A percentile compares a stretch with the other conserved stretches of the same genome.
Evolutionary conservation across 2,797 vertebrate genomes (phyloP).

Genomic region (Siniperca scherzeri): DNA sequence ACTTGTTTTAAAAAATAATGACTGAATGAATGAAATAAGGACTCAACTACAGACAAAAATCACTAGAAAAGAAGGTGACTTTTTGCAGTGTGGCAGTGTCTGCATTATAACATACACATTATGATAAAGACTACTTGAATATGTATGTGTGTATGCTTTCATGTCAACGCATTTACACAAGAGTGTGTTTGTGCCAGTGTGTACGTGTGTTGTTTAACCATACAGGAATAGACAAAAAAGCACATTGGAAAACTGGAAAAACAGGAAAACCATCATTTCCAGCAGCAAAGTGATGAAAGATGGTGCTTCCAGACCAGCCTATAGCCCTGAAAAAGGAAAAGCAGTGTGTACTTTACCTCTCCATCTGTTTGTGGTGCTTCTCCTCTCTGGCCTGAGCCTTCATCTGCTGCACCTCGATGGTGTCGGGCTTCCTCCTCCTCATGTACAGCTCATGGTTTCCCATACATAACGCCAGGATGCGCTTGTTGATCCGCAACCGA

Average conservation of each 20-base stretch:
- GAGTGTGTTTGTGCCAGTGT: background rate
- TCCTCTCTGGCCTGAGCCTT: constrained; percentile 98
- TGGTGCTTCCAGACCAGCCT: too few relatives aligned
- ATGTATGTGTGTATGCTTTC: background rate
- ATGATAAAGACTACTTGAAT: background rate
- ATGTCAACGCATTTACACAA: background rate
- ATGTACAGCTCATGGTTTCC: constrained; percentile 99
- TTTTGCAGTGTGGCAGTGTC: background rate
- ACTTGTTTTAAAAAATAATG: too few relatives aligned
- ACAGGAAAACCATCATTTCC: background rate
- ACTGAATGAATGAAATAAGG: too few relatives aligned
- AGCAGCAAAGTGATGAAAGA: background rate
- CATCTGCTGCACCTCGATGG: constrained; percentile 99
- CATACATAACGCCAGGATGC: constrained; percentile 98
- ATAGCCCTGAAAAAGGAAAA: background rate
- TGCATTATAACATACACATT: background rate
- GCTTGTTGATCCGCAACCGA: constrained; percentile 97
- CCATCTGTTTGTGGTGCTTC: constrained; percentile 98
- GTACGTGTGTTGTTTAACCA: background rate
- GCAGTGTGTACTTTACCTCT: constrained; percentile 85
- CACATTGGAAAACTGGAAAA: background rate
- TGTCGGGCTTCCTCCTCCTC: constrained; percentile 97
- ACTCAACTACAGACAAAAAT: background rate
- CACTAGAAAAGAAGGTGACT: background rate
- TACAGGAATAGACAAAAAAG: background rate